These are phyloP conservation scores for Macheiramphus alcinus DNA, from an alignment of 2,113 vertebrate genomes.

Conservation along the genomic window DNA sequence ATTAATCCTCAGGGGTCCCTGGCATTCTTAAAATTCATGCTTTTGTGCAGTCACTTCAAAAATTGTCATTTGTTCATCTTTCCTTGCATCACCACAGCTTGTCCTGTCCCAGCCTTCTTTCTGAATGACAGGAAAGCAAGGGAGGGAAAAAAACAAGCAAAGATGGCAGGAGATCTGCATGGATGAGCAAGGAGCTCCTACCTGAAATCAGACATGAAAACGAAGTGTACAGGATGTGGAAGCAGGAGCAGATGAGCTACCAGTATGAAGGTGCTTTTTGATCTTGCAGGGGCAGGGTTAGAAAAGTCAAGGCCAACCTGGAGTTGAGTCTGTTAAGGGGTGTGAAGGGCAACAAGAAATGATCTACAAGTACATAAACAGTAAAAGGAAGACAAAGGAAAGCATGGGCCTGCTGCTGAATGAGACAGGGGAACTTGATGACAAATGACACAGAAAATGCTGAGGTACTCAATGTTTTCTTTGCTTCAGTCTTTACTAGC, in stretches of 20 bases:
- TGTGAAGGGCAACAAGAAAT: background rate
- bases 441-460: background rate
- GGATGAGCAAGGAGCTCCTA: background rate
- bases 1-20: background rate
- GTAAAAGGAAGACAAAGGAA: background rate
- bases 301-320: background rate
- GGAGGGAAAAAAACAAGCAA: accelerated
- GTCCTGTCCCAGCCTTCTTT: background rate
- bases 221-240: background rate
- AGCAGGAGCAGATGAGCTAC: background rate
- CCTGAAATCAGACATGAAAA: background rate
- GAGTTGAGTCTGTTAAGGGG: background rate
- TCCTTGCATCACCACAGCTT: background rate
- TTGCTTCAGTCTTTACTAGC: background rate
- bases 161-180: background rate
- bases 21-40: background rate
- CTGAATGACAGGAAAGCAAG: background rate
- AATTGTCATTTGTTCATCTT: background rate
- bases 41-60: background rate
- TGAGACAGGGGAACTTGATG: background rate
- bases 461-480: background rate
- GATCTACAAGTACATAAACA: background rate
- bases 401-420: background rate
- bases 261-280: background rate
- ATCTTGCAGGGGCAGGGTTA: background rate